Percentiles rank a stretch among this genome's conserved stretches.
Conservation (phyloP, 2,888 invertebrate species). For the Leptothorax acervorum region DNA sequence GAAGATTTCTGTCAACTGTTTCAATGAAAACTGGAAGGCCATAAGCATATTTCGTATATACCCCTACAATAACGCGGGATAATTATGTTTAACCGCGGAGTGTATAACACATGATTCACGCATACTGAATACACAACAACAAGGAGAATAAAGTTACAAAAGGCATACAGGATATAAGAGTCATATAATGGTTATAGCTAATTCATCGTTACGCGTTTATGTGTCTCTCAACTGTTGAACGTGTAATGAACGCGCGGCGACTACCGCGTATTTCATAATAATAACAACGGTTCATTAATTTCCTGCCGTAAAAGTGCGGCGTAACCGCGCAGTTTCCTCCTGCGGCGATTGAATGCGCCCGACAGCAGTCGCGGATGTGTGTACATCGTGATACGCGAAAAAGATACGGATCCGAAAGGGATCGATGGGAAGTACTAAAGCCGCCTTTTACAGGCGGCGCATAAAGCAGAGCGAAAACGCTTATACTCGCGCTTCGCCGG, state of each 20-base stretch:
- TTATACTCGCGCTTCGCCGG: conserved; percentile 64
- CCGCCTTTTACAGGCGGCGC: conserved; percentile 63
- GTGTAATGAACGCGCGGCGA: neutral
- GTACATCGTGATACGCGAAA: conserved; percentile 51
- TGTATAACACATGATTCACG: neutral
- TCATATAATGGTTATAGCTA: neutral
- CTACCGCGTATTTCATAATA: conserved; percentile 13
- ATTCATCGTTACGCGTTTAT: conserved; percentile 9
- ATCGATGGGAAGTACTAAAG: conserved; percentile 70
- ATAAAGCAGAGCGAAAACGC: conserved; percentile 69
- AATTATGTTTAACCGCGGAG: neutral
- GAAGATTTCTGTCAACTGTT: conserved; percentile 50
- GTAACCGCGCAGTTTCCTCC: conserved; percentile 26
- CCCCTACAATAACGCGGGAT: neutral
- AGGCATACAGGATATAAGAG: neutral
- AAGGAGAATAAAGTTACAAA: neutral
- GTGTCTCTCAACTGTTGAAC: neutral
- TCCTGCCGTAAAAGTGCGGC: neutral
- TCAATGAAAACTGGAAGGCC: conserved; percentile 18
- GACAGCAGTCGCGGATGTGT: neutral
- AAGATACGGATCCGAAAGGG: conserved; percentile 63
- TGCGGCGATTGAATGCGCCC: conserved; percentile 45
- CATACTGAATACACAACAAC: too few relatives aligned
- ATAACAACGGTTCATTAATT: conserved; percentile 1
- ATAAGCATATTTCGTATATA: conserved; percentile 12